A percentile compares a stretch with the other conserved stretches of the same genome.
phyloP scores from a whole-genome alignment of 2,797 vertebrate species.

The Menidia menidia region DNA sequence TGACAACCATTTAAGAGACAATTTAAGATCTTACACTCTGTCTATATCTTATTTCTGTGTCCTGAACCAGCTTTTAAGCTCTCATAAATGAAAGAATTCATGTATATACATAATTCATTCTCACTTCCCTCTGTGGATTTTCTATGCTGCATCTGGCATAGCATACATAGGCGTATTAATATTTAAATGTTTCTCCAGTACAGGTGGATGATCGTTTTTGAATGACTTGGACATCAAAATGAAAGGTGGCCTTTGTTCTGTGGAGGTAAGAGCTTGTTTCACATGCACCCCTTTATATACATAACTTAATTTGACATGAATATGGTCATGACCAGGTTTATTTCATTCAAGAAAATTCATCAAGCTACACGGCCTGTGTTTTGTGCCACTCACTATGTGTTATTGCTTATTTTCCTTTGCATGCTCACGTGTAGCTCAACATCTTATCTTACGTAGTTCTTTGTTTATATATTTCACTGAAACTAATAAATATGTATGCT shows the following conservation, averaged over 20 bases:
- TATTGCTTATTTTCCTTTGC: constrained; percentile 17
- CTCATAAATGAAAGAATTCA: constrained; percentile 46
- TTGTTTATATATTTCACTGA: constrained; percentile 47
- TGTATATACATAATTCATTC: constrained; percentile 60
- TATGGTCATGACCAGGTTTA: constrained; percentile 44
- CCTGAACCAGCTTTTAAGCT: constrained; percentile 21
- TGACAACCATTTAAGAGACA: constrained; percentile 19
- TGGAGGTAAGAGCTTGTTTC: constrained; percentile 34
- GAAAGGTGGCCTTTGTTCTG: constrained; percentile 44
- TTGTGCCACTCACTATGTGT: constrained; percentile 1
- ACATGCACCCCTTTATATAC: constrained; percentile 36
- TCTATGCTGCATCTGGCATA: constrained; percentile 52
- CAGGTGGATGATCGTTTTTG: constrained; percentile 64
- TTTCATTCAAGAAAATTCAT: neutral
- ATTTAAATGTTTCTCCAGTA: constrained; percentile 65
- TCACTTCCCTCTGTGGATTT: constrained; percentile 53
- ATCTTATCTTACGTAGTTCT: neutral
- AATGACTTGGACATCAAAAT: constrained; percentile 60
- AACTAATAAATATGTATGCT: constrained; percentile 64
- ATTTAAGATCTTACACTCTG: constrained; percentile 4
- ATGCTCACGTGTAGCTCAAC: constrained; percentile 38
- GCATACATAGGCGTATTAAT: constrained; percentile 62
- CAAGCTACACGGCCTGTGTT: neutral
- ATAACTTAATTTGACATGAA: constrained; percentile 61
- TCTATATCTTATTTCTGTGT: constrained; percentile 21